phyloP scores from a whole-genome alignment of 2,113 vertebrate species.

The Osmerus mordax region DNA sequence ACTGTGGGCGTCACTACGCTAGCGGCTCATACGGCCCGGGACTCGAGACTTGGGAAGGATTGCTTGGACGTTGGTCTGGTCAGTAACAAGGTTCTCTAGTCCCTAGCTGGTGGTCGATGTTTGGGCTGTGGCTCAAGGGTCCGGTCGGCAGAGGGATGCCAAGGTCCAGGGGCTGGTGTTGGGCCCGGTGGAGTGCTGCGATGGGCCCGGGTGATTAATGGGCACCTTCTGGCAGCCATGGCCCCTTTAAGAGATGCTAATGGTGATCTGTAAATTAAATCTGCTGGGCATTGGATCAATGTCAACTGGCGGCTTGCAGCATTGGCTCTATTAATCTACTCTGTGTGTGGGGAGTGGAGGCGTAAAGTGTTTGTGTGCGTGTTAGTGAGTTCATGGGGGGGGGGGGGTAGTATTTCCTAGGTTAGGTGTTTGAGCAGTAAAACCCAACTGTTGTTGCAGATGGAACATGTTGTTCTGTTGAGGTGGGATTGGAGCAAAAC shows the following conservation, averaged over 20 bases:
- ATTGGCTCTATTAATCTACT: background rate
- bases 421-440: too few relatives aligned
- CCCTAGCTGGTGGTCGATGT: background rate
- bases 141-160: background rate
- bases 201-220: background rate
- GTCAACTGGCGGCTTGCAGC: background rate
- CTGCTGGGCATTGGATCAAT: slow-evolving; percentile 1
- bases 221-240: background rate
- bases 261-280: slow-evolving; percentile 24
- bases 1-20: too few relatives aligned
- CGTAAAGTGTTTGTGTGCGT: background rate
- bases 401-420: too few relatives aligned
- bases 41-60: too few relatives aligned
- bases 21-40: too few relatives aligned
- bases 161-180: background rate
- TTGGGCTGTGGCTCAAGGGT: background rate
- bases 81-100: background rate
- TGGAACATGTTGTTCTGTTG: too few relatives aligned
- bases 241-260: slow-evolving; percentile 5
- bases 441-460: too few relatives aligned
- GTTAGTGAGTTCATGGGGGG: background rate
- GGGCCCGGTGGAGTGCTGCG: background rate
- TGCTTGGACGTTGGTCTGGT: too few relatives aligned
- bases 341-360: background rate
- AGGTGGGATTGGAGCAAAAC: too few relatives aligned